Conservation (phyloP, 2,113 vertebrate species). For the Rattus rattus region DNA sequence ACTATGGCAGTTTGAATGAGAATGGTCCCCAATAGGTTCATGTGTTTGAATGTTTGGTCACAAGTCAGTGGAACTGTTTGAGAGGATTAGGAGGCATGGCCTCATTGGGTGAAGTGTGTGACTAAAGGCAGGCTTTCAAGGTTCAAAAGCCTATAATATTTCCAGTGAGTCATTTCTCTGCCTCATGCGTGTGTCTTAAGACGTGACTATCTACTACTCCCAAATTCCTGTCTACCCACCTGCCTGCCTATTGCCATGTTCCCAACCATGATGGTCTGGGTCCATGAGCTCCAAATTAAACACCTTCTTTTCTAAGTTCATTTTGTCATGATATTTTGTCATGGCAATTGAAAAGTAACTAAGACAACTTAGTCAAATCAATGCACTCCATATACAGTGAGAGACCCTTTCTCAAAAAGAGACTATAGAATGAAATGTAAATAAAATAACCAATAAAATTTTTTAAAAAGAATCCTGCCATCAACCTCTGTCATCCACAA, state of each 20-base stretch:
- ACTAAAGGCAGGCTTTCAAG: background rate
- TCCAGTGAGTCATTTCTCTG: background rate
- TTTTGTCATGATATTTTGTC: background rate
- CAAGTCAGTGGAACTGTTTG: background rate
- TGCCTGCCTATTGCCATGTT: background rate
- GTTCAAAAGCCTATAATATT: background rate
- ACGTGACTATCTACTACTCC: background rate
- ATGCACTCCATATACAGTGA: background rate
- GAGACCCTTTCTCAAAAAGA: background rate
- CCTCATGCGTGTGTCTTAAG: background rate
- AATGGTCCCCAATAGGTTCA: background rate
- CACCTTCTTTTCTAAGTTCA: background rate
- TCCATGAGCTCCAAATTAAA: background rate
- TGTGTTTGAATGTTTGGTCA: background rate
- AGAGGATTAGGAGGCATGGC: background rate
- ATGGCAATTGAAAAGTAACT: background rate
- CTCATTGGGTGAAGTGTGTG: background rate
- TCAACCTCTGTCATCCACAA: background rate
- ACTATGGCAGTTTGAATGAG: background rate
- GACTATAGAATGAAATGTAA: background rate
- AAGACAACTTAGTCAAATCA: background rate
- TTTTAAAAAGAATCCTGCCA: background rate
- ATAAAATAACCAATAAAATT: too few relatives aligned
- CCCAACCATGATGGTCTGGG: background rate
- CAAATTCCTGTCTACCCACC: background rate